Evolutionary conservation across 1,140 invertebrate species (phyloP), one percentile per base, ranked within the genome.

Genomic region (Pogonus chalceus): DNA sequence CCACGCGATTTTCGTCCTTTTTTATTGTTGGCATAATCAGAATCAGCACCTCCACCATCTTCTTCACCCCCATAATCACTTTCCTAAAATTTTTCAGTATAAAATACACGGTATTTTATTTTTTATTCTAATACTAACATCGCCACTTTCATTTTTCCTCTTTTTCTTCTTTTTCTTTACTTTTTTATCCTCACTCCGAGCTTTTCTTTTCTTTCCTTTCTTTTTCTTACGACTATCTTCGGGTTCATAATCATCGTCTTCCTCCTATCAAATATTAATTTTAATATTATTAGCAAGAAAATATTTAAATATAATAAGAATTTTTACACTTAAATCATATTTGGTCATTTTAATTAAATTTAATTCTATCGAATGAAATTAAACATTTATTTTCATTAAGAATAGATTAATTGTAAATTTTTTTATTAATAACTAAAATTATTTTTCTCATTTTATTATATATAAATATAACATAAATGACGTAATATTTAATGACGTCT

Each of bases 91-190:
- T 57, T 59, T 43, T 53, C 16, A 51, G 2, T 12, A 35, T 48
- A 48, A 51, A 51, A 23, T 57, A 26, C 7, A 20, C 7, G 16
- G 20, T 49, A 9, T 22, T 10, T 22, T 49, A 9, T 22, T 20
- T 9, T 31, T 21, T 31, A 16, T 16, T 51, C 14, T 23, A 56
- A 63, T 12, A 69, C 72, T 78, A 74, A 87, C 85, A 70, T 90
- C 88, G 61, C 84, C 90, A 72, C 88, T 92, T 60, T 93, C 90
- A 72, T 87, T 87, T 75, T 89, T 90, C 75, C 88, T 88, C 77
- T 90, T 91, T 76, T 92, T 92, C 76, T 93, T 94, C 68, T 89
- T 87, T 69, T 91, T 91, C 70, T 90, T 91, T 23, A 88, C 88
- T 64, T 91, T 92, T 64, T 91, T 90, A 54, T 90, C 86, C 64